A percentile compares a stretch with the other conserved stretches of the same genome.
phyloP scores from a whole-genome alignment of 2,888 invertebrate species.

The Hydropsyche betteni region DNA sequence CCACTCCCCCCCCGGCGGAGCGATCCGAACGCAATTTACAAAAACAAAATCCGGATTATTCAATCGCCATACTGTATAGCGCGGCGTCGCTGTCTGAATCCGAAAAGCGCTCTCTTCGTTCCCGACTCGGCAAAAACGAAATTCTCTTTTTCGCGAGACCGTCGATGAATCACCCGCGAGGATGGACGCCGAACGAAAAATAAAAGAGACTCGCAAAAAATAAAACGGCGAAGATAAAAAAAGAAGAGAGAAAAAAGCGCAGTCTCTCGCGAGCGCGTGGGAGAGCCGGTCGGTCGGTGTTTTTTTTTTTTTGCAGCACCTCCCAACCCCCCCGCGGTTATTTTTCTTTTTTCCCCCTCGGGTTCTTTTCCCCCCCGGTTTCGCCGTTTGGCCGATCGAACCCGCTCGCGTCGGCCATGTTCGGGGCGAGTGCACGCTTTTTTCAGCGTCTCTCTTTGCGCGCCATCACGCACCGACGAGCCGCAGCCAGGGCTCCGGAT shows the following conservation, averaged over 20 bases:
- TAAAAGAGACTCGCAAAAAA: neutral
- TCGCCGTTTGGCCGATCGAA: constrained; percentile 4
- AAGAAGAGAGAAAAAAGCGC: too few relatives aligned
- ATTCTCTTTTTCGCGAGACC: too few relatives aligned
- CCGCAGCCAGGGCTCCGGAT: neutral
- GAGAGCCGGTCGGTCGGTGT: too few relatives aligned
- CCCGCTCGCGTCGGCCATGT: neutral
- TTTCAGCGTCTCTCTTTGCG: constrained; percentile 1
- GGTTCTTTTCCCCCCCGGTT: neutral
- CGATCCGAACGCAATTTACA: too few relatives aligned
- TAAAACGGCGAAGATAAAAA: neutral
- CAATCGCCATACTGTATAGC: too few relatives aligned
- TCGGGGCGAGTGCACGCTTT: constrained; percentile 24
- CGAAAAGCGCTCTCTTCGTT: neutral
- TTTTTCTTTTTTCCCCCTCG: too few relatives aligned
- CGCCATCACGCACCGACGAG: constrained; percentile 17
- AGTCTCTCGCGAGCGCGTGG: too few relatives aligned
- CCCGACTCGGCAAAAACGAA: neutral
- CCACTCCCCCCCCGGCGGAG: too few relatives aligned
- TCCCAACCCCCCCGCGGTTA: too few relatives aligned
- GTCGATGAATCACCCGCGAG: constrained; percentile 25
- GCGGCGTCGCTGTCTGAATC: neutral
- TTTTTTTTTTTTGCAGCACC: too few relatives aligned
- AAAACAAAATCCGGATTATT: too few relatives aligned
- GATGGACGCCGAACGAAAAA: constrained; percentile 21